Conservation (phyloP, 2,888 invertebrate species). For the Tinea semifulvella region DNA sequence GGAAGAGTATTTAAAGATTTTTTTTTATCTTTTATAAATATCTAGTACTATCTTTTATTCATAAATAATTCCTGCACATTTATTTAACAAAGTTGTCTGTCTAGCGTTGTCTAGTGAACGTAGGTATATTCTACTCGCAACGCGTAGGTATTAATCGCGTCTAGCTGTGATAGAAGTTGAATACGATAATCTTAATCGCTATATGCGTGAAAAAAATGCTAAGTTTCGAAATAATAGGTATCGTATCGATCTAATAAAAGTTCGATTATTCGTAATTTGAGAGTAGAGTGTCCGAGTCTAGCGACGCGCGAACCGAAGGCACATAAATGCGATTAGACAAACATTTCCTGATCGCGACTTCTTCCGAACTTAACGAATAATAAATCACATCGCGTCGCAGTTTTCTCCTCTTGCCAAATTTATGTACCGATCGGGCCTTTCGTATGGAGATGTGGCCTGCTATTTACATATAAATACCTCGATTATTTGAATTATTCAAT, state of each 20-base stretch:
- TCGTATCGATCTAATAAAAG: too few species aligned
- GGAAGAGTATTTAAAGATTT: too few species aligned
- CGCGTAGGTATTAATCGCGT: too few species aligned
- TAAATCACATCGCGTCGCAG: slow-evolving; percentile 66
- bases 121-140: too few species aligned
- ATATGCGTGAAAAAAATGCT: neutral
- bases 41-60: too few species aligned
- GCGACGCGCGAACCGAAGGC: slow-evolving; percentile 21
- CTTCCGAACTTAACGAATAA: slow-evolving; percentile 61
- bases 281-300: neutral
- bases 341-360: slow-evolving; percentile 64
- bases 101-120: too few species aligned
- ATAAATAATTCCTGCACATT: too few species aligned
- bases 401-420: slow-evolving; percentile 66
- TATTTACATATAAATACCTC: slow-evolving; percentile 68
- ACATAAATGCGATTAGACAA: slow-evolving; percentile 65
- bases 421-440: slow-evolving; percentile 67
- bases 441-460: slow-evolving; percentile 65
- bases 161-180: too few species aligned
- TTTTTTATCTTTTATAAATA: too few species aligned
- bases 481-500: slow-evolving; percentile 69
- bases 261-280: too few species aligned
- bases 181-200: neutral
- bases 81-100: too few species aligned
- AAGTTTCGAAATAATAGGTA: neutral